A percentile compares a stretch with the other conserved stretches of the same genome.
Evolutionary conservation across 2,113 vertebrate species (phyloP).

Genomic region (Macquaria ambigua): DNA sequence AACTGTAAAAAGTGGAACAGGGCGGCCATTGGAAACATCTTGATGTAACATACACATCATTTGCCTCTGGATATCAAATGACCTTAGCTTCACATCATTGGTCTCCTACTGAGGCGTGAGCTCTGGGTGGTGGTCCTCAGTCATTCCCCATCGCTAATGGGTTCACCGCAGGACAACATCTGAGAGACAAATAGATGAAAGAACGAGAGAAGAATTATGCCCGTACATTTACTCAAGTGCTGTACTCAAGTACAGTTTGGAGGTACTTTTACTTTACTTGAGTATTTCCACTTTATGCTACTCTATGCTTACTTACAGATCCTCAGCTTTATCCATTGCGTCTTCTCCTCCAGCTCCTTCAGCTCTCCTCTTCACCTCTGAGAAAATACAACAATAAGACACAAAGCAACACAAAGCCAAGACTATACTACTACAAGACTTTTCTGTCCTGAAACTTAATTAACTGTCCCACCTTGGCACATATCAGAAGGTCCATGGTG

Average conservation of each 20-base stretch:
- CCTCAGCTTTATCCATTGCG: background rate
- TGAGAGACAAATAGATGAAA: slow-evolving; percentile 19
- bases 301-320: background rate
- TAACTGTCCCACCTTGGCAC: background rate
- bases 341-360: background rate
- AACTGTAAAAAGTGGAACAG: slow-evolving; percentile 11
- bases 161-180: slow-evolving; percentile 5
- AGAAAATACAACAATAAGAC: background rate
- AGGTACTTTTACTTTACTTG: background rate
- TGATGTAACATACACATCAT: background rate
- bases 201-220: background rate
- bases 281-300: background rate
- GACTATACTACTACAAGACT: background rate
- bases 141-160: background rate
- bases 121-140: background rate
- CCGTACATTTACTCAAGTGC: background rate
- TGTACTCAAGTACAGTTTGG: background rate
- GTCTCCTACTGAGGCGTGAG: slow-evolving; percentile 13
- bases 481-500: slow-evolving; percentile 3
- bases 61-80: slow-evolving; percentile 28
- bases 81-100: slow-evolving; percentile 24
- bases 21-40: background rate
- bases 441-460: background rate
- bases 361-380: background rate
- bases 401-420: background rate